A percentile compares a stretch with the other conserved stretches of the same genome.
Evolutionary conservation across 2,113 vertebrate species (phyloP).

Genomic region (Myiozetetes cayanensis): DNA sequence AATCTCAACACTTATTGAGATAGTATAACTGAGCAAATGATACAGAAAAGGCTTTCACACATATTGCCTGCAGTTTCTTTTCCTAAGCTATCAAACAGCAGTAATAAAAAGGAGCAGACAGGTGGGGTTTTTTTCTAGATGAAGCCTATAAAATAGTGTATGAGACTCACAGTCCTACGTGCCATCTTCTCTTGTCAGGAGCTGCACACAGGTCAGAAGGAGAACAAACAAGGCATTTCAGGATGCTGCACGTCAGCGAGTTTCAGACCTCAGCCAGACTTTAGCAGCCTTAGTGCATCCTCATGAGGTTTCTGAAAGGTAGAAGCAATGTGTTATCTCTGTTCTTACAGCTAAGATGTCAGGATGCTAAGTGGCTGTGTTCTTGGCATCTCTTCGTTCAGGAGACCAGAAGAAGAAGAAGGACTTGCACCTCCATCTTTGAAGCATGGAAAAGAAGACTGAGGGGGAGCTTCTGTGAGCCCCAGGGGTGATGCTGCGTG

Average conservation of each 20-base stretch:
- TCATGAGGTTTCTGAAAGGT: background rate
- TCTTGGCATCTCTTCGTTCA: background rate
- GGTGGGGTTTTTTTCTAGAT: background rate
- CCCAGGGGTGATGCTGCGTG: rapidly evolving
- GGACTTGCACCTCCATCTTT: background rate
- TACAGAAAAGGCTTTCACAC: background rate
- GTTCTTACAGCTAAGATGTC: background rate
- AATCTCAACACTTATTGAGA: background rate
- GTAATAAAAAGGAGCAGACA: background rate
- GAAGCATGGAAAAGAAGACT: rapidly evolving
- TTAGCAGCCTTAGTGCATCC: background rate
- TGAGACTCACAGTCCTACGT: background rate
- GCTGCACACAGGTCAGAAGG: background rate
- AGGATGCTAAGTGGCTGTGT: background rate
- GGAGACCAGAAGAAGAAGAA: background rate
- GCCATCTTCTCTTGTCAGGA: background rate
- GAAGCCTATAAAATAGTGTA: background rate
- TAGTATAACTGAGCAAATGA: background rate
- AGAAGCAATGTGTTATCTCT: background rate
- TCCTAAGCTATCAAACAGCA: background rate
- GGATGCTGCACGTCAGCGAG: background rate
- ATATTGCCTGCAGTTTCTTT: background rate
- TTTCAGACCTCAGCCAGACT: background rate
- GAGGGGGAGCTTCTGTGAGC: background rate
- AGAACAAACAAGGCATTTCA: background rate